Evolutionary conservation across 2,797 vertebrate species (phyloP).

Genomic region (Onychomys torridus): DNA sequence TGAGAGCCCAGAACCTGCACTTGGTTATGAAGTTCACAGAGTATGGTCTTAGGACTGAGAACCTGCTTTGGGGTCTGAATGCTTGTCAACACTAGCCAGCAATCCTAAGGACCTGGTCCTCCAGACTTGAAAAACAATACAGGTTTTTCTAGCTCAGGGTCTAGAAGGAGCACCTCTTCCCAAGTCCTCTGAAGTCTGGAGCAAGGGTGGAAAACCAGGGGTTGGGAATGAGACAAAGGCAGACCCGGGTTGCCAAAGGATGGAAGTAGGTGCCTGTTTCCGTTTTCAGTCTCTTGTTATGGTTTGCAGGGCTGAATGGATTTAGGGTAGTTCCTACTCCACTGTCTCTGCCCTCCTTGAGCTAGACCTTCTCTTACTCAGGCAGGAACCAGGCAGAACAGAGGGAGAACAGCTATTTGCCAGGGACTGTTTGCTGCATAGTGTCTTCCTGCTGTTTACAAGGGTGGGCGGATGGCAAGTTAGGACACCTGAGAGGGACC

Average conservation of each 20-base stretch:
- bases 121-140: not conserved
- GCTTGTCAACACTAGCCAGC: not conserved
- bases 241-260: not conserved
- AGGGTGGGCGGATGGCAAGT: not conserved
- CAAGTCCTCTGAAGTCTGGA: not conserved
- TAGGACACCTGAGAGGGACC: not conserved
- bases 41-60: not conserved
- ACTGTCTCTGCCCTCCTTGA: not conserved
- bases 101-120: not conserved
- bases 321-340: not conserved
- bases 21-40: not conserved
- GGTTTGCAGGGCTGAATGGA: not conserved
- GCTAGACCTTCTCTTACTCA: not conserved
- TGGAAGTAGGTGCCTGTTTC: not conserved
- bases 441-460: not conserved
- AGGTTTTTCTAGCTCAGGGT: not conserved
- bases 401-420: not conserved
- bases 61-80: not conserved
- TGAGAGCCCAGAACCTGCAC: too few species aligned
- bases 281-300: not conserved
- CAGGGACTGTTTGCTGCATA: not conserved
- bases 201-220: not conserved
- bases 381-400: not conserved
- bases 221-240: too few species aligned
- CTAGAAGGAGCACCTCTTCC: not conserved